Evolutionary conservation across 1,140 invertebrate genomes (phyloP).

Genomic region (Atta colombica): DNA sequence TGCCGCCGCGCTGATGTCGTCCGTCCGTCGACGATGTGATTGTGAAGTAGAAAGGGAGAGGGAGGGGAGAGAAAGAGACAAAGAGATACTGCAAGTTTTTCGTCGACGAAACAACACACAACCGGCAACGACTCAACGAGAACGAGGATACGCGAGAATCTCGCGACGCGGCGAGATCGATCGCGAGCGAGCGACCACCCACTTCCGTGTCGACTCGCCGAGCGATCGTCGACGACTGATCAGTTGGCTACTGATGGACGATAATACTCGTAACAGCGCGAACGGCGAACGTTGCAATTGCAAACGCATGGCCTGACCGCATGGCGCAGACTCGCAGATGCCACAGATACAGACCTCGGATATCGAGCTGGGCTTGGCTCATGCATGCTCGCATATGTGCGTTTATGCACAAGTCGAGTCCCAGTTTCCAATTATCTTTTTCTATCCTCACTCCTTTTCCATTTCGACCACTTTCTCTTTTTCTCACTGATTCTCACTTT

Average conservation of each 20-base stretch:
- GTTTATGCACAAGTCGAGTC: not conserved
- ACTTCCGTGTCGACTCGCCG: not conserved
- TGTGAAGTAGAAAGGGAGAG: not conserved
- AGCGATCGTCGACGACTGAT: slow-evolving; percentile 53
- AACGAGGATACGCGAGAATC: not conserved
- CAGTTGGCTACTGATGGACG: not conserved
- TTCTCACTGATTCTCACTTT: not conserved
- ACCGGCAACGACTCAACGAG: too few relatives aligned
- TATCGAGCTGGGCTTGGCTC: not conserved
- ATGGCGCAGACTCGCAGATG: too few relatives aligned
- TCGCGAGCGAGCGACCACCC: not conserved
- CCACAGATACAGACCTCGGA: not conserved
- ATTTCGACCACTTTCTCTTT: not conserved
- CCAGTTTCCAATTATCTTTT: not conserved
- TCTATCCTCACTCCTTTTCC: not conserved
- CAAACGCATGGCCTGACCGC: too few relatives aligned
- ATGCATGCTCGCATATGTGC: not conserved
- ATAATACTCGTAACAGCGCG: not conserved
- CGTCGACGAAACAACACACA: too few relatives aligned
- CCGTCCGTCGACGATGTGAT: not conserved
- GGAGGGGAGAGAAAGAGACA: not conserved
- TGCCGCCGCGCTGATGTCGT: not conserved
- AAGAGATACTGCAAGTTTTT: not conserved
- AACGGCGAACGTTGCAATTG: not conserved
- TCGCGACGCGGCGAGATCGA: not conserved